Percentiles rank a stretch among this genome's conserved stretches.
Conservation (phyloP, 2,888 invertebrate genomes). For the Idaea dimidiata region DNA sequence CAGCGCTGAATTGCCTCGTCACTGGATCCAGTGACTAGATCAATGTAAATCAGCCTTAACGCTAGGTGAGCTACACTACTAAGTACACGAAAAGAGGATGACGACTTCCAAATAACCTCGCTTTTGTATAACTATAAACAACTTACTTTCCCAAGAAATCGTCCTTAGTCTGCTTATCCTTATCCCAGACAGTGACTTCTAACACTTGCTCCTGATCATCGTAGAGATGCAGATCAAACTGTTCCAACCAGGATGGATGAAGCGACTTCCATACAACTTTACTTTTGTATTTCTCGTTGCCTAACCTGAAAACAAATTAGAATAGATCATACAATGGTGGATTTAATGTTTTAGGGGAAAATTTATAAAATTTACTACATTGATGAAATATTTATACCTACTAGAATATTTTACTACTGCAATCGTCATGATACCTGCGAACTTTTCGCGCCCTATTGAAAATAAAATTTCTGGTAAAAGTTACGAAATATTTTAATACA, state of each 20-base stretch:
- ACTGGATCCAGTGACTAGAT: too few species aligned
- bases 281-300: constrained; percentile 98
- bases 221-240: constrained; percentile 97
- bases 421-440: too few species aligned
- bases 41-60: too few species aligned
- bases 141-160: constrained; percentile 90
- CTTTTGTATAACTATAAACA: not conserved
- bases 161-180: constrained; percentile 90
- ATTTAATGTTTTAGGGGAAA: too few species aligned
- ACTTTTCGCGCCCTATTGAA: too few species aligned
- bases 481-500: too few species aligned
- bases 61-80: too few species aligned
- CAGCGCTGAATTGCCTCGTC: too few species aligned
- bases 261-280: constrained; percentile 92
- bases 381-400: too few species aligned
- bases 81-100: not conserved
- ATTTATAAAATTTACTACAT: too few species aligned
- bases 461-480: too few species aligned
- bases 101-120: not conserved
- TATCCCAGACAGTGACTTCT: constrained; percentile 95
- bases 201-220: constrained; percentile 95
- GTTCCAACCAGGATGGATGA: constrained; percentile 96
- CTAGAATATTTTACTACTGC: too few species aligned
- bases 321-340: not conserved
- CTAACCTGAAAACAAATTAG: constrained; percentile 83